Conservation (phyloP, 2,113 vertebrate genomes). For the Lycaon pictus region DNA sequence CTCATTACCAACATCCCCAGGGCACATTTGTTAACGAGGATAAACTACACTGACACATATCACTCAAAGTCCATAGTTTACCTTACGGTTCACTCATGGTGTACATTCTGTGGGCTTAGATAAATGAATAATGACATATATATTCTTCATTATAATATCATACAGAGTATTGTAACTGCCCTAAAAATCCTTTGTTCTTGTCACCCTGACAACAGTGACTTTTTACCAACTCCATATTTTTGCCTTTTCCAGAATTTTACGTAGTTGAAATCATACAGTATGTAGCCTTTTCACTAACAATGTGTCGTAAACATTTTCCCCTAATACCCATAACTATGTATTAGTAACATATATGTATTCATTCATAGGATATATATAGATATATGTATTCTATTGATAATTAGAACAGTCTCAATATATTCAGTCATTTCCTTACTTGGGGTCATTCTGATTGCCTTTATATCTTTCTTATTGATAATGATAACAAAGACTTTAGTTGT, state of each 20-base stretch:
- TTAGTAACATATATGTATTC: neutral
- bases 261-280: neutral
- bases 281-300: neutral
- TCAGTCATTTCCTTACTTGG: slow-evolving; percentile 22
- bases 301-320: neutral
- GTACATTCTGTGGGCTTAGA: neutral
- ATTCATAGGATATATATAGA: too few species aligned
- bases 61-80: neutral
- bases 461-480: neutral
- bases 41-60: neutral
- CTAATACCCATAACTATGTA: neutral
- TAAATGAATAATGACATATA: neutral
- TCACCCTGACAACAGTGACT: neutral
- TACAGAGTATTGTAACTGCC: neutral
- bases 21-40: neutral
- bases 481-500: neutral
- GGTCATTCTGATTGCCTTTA: neutral
- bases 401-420: neutral
- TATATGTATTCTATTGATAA: neutral
- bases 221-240: neutral
- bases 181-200: neutral
- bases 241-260: neutral
- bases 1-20: neutral
- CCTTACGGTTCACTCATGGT: neutral
- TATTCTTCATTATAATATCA: neutral